Percentiles rank a stretch among this genome's conserved stretches.
phyloP scores from a whole-genome alignment of 1,140 invertebrate genomes.

The Zaprionus gabonicus region DNA sequence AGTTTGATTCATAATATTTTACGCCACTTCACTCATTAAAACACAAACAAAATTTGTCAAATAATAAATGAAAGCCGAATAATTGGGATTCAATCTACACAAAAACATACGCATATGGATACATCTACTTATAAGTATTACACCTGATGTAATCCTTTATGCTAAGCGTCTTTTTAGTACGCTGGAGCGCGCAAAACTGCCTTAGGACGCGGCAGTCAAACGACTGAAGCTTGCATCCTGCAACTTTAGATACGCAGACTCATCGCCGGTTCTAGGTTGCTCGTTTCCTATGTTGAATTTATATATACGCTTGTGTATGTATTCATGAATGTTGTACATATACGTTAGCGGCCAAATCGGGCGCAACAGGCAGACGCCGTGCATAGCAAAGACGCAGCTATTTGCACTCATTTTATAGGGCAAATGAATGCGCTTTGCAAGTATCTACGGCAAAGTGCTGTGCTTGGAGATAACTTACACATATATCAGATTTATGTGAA shows the following conservation, averaged over 20 bases:
- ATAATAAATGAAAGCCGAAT: conserved; percentile 21
- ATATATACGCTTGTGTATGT: background rate
- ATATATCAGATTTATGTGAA: background rate
- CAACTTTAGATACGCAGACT: conserved; percentile 76
- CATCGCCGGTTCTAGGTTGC: conserved; percentile 47
- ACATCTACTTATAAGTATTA: conserved; percentile 1
- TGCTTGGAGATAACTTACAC: background rate
- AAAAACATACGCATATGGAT: background rate
- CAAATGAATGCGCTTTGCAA: conserved; percentile 19
- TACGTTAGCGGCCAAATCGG: conserved; percentile 24
- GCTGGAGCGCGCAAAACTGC: conserved; percentile 72
- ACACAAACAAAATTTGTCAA: conserved; percentile 30
- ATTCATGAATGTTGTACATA: conserved; percentile 7
- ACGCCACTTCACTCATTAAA: conserved; percentile 53
- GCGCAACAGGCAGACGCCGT: conserved; percentile 52
- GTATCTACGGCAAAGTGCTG: background rate
- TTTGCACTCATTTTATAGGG: conserved; percentile 34
- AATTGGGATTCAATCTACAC: conserved; percentile 33
- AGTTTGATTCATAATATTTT: background rate
- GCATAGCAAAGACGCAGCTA: conserved; percentile 39
- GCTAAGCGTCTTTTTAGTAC: conserved; percentile 19
- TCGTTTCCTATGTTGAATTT: conserved; percentile 46
- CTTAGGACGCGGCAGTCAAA: conserved; percentile 82
- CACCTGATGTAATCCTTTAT: conserved; percentile 6
- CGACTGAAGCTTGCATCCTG: conserved; percentile 77